Evolutionary conservation across 2,888 invertebrate species (phyloP).

Genomic region (Patella depressa): DNA sequence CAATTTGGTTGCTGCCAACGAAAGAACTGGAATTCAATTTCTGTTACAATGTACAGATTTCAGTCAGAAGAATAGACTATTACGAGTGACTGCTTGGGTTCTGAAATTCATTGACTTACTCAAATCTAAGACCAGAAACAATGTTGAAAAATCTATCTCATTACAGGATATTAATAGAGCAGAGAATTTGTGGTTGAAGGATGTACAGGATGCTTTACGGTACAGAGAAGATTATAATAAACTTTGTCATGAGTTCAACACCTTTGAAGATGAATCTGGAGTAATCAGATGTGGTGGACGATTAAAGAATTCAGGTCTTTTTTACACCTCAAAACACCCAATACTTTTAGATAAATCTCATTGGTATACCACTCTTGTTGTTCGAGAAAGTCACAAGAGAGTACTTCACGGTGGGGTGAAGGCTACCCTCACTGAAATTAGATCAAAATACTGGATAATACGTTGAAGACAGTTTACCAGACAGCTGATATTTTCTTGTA

Average conservation of each 20-base stretch:
- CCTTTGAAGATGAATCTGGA: slow-evolving; percentile 3
- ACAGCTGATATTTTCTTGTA: slow-evolving; percentile 1
- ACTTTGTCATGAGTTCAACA: not conserved
- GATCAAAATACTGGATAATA: slow-evolving; percentile 3
- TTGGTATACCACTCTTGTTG: slow-evolving; percentile 1
- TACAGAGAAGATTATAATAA: not conserved
- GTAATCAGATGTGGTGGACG: not conserved
- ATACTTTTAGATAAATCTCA: slow-evolving; percentile 4
- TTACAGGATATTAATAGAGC: not conserved
- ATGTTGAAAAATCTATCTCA: not conserved
- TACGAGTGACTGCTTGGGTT: not conserved
- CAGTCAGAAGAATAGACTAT: not conserved
- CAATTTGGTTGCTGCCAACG: not conserved
- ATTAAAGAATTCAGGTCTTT: not conserved
- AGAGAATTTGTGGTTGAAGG: not conserved
- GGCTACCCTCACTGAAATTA: not conserved
- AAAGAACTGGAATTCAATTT: not conserved
- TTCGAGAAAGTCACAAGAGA: not conserved
- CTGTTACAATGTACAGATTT: not conserved
- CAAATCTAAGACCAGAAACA: not conserved
- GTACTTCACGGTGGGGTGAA: slow-evolving; percentile 1
- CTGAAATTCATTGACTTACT: slow-evolving; percentile 1
- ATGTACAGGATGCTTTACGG: not conserved
- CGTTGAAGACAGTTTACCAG: not conserved
- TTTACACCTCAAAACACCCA: not conserved